Base-by-base conservation (phyloP, 2,888 invertebrate species). In the Nomada lathburiana region DNA sequence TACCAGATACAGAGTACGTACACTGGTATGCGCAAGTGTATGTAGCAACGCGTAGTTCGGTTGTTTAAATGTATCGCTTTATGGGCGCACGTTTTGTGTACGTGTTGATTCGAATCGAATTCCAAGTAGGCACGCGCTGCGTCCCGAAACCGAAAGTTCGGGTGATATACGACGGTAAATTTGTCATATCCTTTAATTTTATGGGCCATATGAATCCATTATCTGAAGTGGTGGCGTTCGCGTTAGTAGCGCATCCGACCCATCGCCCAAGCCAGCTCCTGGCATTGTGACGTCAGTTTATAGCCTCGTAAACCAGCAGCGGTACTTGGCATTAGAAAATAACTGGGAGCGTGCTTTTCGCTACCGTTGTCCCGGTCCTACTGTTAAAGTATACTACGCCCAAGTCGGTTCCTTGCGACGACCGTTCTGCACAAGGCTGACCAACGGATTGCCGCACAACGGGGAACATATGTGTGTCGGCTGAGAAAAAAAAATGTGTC, bases 131-230 rank as follows among this genome's bases (percentile, higher is more conserved):
- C 83, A 69, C 82, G 80, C 67, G 70, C 50, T 69, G 11, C 74
- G 62, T 59, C 47, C 26, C 74, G 73, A 80, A 76, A 76, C 52
- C 62, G 16, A 67, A 47, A 36, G 57, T 67, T 47, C 23, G 44
- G 71, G 18, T 83, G 83, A 86, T 76, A 86, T 78, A 84, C 69
- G 86, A 75, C 83, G 84, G 83, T 91, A 92, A 93, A 92, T 93
- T 93, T 92, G 92, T 93, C 91, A 90, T 88, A 90, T 91, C 90
- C 92, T 92, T 92, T 92, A 93, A 93, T 93, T 93, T 93, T 93
- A 93, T 88, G 91, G 63, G 83, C 89, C 86, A 88, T 89, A 87
- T 86, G 91, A 91, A 93, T 93, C 91, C 91, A 93, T 93, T 93
- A 93, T 91, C 88, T 86, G 89, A 92, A 93, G 92, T 92, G 92